Percentiles rank a stretch among this genome's conserved stretches.
These are phyloP conservation scores for Orgyia antiqua DNA, from an alignment of 2,888 invertebrate species.

Conservation along the genomic window DNA sequence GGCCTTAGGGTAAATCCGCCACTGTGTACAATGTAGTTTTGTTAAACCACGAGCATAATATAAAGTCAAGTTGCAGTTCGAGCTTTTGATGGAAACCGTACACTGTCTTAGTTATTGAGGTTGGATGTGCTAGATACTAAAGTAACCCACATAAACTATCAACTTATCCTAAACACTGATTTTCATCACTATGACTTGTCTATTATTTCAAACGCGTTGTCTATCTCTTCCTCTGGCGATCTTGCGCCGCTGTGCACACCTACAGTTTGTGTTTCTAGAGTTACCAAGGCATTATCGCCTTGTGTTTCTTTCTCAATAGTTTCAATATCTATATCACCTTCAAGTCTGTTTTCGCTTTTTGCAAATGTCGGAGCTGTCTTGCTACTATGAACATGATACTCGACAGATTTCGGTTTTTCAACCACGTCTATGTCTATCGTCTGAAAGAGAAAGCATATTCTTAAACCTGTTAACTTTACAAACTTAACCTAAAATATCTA, in stretches of 20 bases:
- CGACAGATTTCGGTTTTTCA: slow-evolving; percentile 45
- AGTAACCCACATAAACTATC: too few relatives aligned
- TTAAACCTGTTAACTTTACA: too few relatives aligned
- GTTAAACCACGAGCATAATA: too few relatives aligned
- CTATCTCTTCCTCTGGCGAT: slow-evolving; percentile 66
- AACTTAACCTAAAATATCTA: too few relatives aligned
- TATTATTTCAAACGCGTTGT: slow-evolving; percentile 60
- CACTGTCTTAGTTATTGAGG: too few relatives aligned
- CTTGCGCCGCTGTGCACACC: slow-evolving; percentile 14
- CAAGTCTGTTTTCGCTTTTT: slow-evolving; percentile 14
- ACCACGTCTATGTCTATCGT: slow-evolving; percentile 28
- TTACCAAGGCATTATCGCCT: slow-evolving; percentile 13
- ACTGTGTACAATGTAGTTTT: too few relatives aligned
- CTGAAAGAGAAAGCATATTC: slow-evolving; percentile 29
- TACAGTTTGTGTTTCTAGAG: slow-evolving; percentile 5
- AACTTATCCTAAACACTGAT: too few relatives aligned
- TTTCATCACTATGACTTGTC: slow-evolving; percentile 57
- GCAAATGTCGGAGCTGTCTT: slow-evolving; percentile 16
- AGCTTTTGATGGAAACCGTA: too few relatives aligned
- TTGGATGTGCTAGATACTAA: too few relatives aligned
- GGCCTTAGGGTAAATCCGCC: too few relatives aligned
- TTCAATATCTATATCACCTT: slow-evolving; percentile 4
- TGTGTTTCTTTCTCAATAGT: slow-evolving; percentile 1
- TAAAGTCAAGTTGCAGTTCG: too few relatives aligned
- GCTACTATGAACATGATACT: slow-evolving; percentile 48